Conservation (phyloP, 2,113 vertebrate species). For the Prinia subflava region DNA sequence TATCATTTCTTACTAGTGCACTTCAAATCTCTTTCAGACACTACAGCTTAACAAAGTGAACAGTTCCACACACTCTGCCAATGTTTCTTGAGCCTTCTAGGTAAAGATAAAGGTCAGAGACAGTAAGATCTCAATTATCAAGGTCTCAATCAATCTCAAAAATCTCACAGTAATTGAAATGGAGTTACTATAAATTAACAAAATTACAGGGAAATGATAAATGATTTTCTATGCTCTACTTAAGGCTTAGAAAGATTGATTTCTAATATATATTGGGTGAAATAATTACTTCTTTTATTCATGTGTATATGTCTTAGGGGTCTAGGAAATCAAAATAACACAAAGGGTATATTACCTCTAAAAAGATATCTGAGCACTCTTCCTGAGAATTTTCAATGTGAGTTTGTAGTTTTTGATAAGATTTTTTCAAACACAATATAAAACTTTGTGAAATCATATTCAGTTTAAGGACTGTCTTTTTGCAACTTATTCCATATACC, state of each 20-base stretch:
- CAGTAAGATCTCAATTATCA: not conserved
- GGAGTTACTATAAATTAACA: not conserved
- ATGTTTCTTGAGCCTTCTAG: not conserved
- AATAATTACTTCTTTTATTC: not conserved
- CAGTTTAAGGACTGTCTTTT: not conserved
- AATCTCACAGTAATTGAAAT: not conserved
- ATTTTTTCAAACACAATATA: not conserved
- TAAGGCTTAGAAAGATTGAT: not conserved
- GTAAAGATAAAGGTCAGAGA: slow-evolving; percentile 1
- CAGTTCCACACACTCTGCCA: not conserved
- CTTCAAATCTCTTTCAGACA: not conserved
- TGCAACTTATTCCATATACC: not conserved
- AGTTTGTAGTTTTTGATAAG: not conserved
- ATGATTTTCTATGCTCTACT: not conserved
- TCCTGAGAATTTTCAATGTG: not conserved
- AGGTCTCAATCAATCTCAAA: not conserved
- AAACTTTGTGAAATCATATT: not conserved
- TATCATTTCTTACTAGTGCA: not conserved
- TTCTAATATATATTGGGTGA: not conserved
- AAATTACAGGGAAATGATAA: not conserved
- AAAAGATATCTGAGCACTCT: not conserved
- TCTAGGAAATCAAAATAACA: not conserved
- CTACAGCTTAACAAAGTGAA: not conserved
- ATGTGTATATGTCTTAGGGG: not conserved
- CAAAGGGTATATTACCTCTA: not conserved